A percentile compares a stretch with the other conserved stretches of the same genome.
phyloP scores from a whole-genome alignment of 2,797 vertebrate genomes.

The Pempheris klunzingeri region DNA sequence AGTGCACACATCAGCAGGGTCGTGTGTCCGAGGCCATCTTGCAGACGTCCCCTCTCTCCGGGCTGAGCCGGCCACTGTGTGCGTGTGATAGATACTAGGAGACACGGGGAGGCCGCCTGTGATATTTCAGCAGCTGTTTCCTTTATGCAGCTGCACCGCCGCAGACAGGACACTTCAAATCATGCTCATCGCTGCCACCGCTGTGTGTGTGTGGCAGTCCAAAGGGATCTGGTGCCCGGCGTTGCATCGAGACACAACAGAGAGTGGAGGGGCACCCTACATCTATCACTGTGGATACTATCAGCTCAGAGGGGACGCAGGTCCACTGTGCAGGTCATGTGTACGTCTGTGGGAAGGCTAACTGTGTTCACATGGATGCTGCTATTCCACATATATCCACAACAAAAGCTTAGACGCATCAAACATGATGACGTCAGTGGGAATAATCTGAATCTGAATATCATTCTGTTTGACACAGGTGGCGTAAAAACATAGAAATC shows the following conservation, averaged over 20 bases:
- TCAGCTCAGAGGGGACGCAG: slow-evolving; percentile 45
- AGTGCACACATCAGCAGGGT: slow-evolving; percentile 49
- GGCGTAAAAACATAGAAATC: background rate
- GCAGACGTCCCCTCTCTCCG: slow-evolving; percentile 75
- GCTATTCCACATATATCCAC: background rate
- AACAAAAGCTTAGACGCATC: background rate
- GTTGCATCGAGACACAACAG: slow-evolving; percentile 50
- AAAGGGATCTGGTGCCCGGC: slow-evolving; percentile 48
- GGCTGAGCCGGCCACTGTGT: slow-evolving; percentile 61
- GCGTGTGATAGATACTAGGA: slow-evolving; percentile 71
- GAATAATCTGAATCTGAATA: background rate
- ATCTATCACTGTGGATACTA: slow-evolving; percentile 65
- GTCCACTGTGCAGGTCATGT: slow-evolving; percentile 42
- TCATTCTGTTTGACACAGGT: background rate
- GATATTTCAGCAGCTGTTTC: slow-evolving; percentile 85
- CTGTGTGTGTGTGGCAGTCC: slow-evolving; percentile 54
- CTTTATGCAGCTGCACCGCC: slow-evolving; percentile 80
- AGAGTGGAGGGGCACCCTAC: slow-evolving; percentile 55
- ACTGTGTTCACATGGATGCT: slow-evolving; percentile 11
- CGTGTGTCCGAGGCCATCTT: slow-evolving; percentile 82
- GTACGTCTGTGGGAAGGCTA: background rate
- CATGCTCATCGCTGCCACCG: slow-evolving; percentile 68
- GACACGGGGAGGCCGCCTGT: slow-evolving; percentile 68
- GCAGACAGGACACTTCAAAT: slow-evolving; percentile 82
- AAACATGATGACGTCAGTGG: background rate